phyloP scores from a whole-genome alignment of 1,140 invertebrate genomes.

The Trachymyrmex septentrionalis region DNA sequence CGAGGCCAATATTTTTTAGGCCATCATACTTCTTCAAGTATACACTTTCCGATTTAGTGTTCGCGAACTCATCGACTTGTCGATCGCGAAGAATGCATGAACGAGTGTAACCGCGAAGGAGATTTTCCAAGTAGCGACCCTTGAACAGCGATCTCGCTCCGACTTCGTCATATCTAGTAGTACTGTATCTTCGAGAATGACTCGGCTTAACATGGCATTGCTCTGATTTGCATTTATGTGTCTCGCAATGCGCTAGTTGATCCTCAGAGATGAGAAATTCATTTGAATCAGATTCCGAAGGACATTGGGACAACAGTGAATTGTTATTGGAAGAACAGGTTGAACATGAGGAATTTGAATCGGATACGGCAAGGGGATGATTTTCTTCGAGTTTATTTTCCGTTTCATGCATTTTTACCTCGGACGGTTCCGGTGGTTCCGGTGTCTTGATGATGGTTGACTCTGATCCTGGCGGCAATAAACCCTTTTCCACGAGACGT shows the following conservation, averaged over 20 bases:
- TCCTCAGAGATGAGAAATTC: not conserved
- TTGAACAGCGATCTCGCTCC: constrained; percentile 28
- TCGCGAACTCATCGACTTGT: constrained; percentile 24
- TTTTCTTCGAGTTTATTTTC: constrained; percentile 38
- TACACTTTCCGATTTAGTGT: constrained; percentile 37
- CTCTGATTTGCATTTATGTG: constrained; percentile 33
- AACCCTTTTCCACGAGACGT: constrained; percentile 80
- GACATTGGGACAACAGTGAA: not conserved
- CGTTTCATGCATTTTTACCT: constrained; percentile 80
- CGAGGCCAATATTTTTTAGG: constrained; percentile 1
- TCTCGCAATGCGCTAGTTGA: not conserved
- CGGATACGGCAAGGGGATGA: not conserved
- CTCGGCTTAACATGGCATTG: constrained; percentile 22
- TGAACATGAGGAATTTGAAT: constrained; percentile 20
- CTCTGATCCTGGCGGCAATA: constrained; percentile 77
- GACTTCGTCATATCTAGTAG: constrained; percentile 26
- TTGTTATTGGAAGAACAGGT: constrained; percentile 4
- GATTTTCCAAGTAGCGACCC: constrained; percentile 13
- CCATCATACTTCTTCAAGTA: constrained; percentile 48
- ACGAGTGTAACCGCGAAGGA: not conserved
- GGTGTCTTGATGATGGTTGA: constrained; percentile 69
- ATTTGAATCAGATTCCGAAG: constrained; percentile 6
- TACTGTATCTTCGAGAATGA: constrained; percentile 36
- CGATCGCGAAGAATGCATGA: constrained; percentile 9
- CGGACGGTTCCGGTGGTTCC: constrained; percentile 71